A percentile compares a stretch with the other conserved stretches of the same genome.
Evolutionary conservation across 2,113 vertebrate species (phyloP).

Genomic region (Sebastes fasciatus): DNA sequence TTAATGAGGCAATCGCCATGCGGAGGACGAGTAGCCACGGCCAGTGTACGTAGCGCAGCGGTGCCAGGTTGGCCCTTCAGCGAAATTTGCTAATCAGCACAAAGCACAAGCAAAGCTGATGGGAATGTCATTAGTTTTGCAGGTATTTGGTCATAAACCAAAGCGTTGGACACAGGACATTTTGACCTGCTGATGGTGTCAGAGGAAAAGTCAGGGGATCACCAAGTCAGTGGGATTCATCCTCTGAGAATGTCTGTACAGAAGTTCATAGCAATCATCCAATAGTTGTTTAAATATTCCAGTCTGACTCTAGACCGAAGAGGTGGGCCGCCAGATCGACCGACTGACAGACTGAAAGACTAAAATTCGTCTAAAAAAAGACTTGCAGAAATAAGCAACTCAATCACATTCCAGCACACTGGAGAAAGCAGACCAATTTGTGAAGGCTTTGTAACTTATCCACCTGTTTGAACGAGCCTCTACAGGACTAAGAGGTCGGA

Average conservation of each 20-base stretch:
- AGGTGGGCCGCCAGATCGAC: not conserved
- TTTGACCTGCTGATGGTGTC: not conserved
- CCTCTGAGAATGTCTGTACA: not conserved
- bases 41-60: no score
- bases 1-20: no score
- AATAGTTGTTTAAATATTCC: not conserved
- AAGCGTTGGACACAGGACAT: not conserved
- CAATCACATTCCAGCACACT: not conserved
- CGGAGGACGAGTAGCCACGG: no score
- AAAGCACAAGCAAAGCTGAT: not conserved
- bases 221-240: not conserved
- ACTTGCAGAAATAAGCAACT: not conserved
- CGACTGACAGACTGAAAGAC: not conserved
- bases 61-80: no score
- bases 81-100: not conserved
- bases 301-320: not conserved
- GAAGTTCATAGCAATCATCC: no score
- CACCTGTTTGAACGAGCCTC: constrained; percentile 15
- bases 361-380: not conserved
- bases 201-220: not conserved
- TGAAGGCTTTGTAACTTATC: not conserved
- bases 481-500: not conserved
- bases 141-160: not conserved
- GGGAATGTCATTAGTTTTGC: not conserved
- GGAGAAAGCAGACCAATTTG: constrained; percentile 34